Evolutionary conservation across 2,113 vertebrate species (phyloP), one percentile per base, ranked within the genome.

Genomic region (Coryphaenoides rupestris): DNA sequence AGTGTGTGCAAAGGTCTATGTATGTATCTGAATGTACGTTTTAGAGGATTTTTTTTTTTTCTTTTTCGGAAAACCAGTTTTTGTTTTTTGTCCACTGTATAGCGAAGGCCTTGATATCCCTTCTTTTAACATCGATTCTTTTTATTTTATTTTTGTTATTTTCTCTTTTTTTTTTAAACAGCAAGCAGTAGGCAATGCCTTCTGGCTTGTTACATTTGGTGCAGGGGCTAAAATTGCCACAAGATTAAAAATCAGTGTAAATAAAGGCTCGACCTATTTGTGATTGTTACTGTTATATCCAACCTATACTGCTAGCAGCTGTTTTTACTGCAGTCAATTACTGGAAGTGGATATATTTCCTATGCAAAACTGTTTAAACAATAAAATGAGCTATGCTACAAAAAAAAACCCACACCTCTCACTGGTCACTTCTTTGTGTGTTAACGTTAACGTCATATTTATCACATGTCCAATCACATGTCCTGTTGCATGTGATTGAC

Each of bases 301-400:
- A 98, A 95, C 96, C 97, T 97, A 95, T 95, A 97, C 95, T 98
- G 97, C 95, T 98, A 97, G 95, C 96, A 98, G 95, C 97, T 98
- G 97, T 96, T 97, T 95, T 95, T 96, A 97, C 95, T 97, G 96
- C 96, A 96, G 96, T 99, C 95, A 97, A 96, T 98, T 99, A 98
- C 96, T 99, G 96, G 96, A 98, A 98, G 95, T 95, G 93, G 94
- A 98, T 98, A 96, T 98, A 98, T 98, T 99, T 98, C 97, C 97
- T 99, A 99, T 99, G 96, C 97, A 99, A 99, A 99, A 96, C 95
- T 96, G 94, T 98, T 98, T 96, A 96, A 99, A 99, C 95, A 99
- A 98, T 98, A 99, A 99, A 98, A 96, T 95, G 95, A 99, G 96
- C 95, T 98, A 98, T 98, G 96, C 95, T 98, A 97, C 95, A 97